Evolutionary conservation across 2,797 vertebrate species (phyloP).

Genomic region (Dromococcyx pavoninus): DNA sequence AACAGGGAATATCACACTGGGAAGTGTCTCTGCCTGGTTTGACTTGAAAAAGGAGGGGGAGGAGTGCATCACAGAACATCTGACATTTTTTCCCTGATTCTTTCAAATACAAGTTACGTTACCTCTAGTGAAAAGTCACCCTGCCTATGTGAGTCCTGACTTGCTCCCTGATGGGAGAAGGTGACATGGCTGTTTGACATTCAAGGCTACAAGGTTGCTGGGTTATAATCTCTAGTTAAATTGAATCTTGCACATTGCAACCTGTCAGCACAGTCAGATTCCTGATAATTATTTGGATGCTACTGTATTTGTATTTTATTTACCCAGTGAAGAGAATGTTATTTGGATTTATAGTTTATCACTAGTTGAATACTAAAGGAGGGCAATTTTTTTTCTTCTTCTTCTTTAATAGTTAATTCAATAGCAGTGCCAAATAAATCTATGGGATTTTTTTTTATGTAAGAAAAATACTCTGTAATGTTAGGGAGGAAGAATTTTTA

Average conservation of each 20-base stretch:
- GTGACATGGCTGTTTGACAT: constrained; percentile 74
- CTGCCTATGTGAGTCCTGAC: constrained; percentile 60
- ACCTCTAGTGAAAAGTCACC: constrained; percentile 62
- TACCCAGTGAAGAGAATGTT: constrained; percentile 33
- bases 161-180: constrained; percentile 57
- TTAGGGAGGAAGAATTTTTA: not conserved
- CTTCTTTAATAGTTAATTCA: not conserved
- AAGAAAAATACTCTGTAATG: not conserved
- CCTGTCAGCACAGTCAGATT: constrained; percentile 56
- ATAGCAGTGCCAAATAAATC: constrained; percentile 43
- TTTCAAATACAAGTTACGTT: constrained; percentile 49
- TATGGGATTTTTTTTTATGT: not conserved
- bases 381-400: not conserved
- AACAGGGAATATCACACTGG: accelerated
- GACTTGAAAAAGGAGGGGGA: not conserved
- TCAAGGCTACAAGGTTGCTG: constrained; percentile 62
- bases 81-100: not conserved
- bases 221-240: constrained; percentile 75
- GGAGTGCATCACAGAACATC: not conserved
- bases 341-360: constrained; percentile 60
- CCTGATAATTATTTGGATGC: constrained; percentile 70
- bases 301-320: constrained; percentile 69
- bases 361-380: constrained; percentile 48
- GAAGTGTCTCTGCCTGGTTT: not conserved
- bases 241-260: constrained; percentile 71